phyloP scores from a whole-genome alignment of 2,888 invertebrate species.

The Acronicta alni region DNA sequence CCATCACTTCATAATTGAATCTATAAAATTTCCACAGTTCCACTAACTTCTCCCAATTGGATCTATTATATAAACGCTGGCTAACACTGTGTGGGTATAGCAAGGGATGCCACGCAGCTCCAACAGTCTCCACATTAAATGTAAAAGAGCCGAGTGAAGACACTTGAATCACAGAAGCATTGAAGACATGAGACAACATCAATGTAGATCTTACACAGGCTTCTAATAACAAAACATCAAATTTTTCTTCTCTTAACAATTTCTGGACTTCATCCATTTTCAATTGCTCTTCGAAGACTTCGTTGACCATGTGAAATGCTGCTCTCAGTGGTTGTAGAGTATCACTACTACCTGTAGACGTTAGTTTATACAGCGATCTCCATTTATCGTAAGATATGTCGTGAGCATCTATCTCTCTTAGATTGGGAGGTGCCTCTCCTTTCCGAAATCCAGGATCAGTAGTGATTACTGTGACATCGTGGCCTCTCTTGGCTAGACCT shows the following conservation, averaged over 20 bases:
- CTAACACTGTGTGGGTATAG: slow-evolving; percentile 55
- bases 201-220: slow-evolving; percentile 48
- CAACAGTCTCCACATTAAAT: slow-evolving; percentile 51
- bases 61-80: slow-evolving; percentile 56
- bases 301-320: slow-evolving; percentile 24
- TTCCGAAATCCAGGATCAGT: slow-evolving; percentile 66
- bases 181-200: slow-evolving; percentile 46
- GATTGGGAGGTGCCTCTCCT: slow-evolving; percentile 59
- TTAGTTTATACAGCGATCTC: slow-evolving; percentile 18
- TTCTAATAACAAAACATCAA: slow-evolving; percentile 65
- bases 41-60: slow-evolving; percentile 61
- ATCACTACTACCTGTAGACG: slow-evolving; percentile 26
- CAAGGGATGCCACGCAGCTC: slow-evolving; percentile 53
- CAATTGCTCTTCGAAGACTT: slow-evolving; percentile 48
- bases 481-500: slow-evolving; percentile 73
- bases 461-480: slow-evolving; percentile 74
- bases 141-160: slow-evolving; percentile 60
- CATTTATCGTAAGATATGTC: slow-evolving; percentile 61
- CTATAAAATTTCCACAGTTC: slow-evolving; percentile 45
- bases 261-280: slow-evolving; percentile 50
- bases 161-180: slow-evolving; percentile 62
- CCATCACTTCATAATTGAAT: slow-evolving; percentile 23
- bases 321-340: slow-evolving; percentile 23
- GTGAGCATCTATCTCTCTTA: slow-evolving; percentile 74
- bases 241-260: slow-evolving; percentile 55